Evolutionary conservation across 2,113 vertebrate species (phyloP).

Genomic region (Anguilla rostrata): DNA sequence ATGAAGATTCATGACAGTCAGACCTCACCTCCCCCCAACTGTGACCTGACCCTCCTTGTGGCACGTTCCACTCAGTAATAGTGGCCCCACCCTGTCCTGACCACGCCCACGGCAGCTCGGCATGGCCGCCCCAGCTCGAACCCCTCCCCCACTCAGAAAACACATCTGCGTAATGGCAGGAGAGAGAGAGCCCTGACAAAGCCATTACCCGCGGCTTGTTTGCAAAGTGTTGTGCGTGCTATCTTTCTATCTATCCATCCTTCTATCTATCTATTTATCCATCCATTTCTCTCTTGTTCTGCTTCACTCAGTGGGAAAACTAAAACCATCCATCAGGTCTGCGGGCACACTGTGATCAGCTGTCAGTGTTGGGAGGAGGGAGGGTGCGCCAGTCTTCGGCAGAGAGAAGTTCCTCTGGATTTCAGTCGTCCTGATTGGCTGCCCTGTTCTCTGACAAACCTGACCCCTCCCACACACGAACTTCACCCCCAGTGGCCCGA

Average conservation of each 20-base stretch:
- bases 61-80: neutral
- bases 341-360: constrained; percentile 13
- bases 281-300: constrained; percentile 24
- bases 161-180: neutral
- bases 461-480: neutral
- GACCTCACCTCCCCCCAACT: no score
- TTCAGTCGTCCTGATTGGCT: neutral
- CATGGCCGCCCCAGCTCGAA: neutral
- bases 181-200: neutral
- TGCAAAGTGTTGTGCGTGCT: constrained; percentile 5
- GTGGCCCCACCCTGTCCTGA: neutral
- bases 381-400: neutral
- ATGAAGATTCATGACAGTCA: no score
- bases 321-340: constrained; percentile 29
- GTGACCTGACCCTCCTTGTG: neutral
- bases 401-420: neutral
- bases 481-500: neutral
- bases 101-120: neutral
- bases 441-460: neutral
- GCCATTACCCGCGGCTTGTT: constrained; percentile 20
- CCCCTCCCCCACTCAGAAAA: constrained; percentile 3
- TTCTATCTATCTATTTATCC: constrained; percentile 30
- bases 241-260: constrained; percentile 24
- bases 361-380: neutral
- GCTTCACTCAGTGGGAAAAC: constrained; percentile 34